Evolutionary conservation across 2,113 vertebrate species (phyloP), one percentile per base, ranked within the genome.

Genomic region (Amphiprion ocellaris): DNA sequence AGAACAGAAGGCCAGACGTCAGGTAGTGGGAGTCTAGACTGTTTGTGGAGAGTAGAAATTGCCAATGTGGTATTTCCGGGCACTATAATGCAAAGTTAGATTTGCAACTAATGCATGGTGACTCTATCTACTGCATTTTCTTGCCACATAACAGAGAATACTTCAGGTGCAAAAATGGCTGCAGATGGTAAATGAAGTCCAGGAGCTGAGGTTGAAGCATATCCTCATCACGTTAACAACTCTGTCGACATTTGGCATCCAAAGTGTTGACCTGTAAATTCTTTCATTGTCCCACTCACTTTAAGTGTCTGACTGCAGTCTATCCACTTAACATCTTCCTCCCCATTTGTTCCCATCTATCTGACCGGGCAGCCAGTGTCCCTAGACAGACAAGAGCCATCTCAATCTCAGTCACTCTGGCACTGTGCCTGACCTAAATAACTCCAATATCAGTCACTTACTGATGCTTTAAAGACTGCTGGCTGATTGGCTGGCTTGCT

Each of bases 341-440:
- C 73, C 52, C 65, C 33, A 60, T 86, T 73, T 84, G 77, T 88
- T 77, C 77, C 39, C 61, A 76, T 89, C 79, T 84, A 60, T 88
- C 73, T 59, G 52, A 74, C 17, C 24, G 41, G 68, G 39, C 68
- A 30, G 61, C 58, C 61, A 67, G 63, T 74, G 41, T 82, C 63
- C 72, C 52, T 8, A 41, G 56, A 82, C 70, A 67, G 80, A 75
- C 75, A 59, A 72, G 70, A 79, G 62, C 62, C 67, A 79, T 80
- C 80, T 79, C 24, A 46, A 73, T 81, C 60, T 71, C 69, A 73
- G 68, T 63, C 49, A 50, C 19, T 69, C 52, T 86, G 91, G 78
- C 85, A 62, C 50, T 47, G 37, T 56, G 85, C 75, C 82, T 84
- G 78, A 86, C 86, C 87, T 81, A 87, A 91, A 90, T 87, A 88